Evolutionary conservation across 2,888 invertebrate species (phyloP), one percentile per base, ranked within the genome.

Genomic region (Eristalis intricaria): DNA sequence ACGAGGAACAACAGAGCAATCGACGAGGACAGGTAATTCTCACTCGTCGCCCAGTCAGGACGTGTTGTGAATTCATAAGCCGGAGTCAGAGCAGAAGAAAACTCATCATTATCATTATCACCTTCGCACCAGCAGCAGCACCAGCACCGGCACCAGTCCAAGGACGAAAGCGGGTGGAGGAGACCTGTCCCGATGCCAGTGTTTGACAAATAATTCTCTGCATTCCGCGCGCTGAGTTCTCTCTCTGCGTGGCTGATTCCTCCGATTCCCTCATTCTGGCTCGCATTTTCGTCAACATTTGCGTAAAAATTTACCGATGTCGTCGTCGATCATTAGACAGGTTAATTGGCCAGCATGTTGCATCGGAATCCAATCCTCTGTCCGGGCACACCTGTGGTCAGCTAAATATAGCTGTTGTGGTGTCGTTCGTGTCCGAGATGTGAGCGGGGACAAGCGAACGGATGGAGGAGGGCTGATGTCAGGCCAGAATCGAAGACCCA

Each of bases 321-420:
- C 78, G 84, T 84, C 84, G 89, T 88, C 88, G 89, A 89, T 89
- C 88, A 89, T 89, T 89, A 89, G 89, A 89, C 89, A 89, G 89
- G 88, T 89, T 89, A 89, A 89, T 89, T 89, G 89, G 88, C 89
- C 84, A 90, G 91, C 91, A 91, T 91, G 91, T 91, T 91, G 91
- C 90, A 91, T 86, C 80, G 86, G 80, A 91, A 91, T 91, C 91
- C 91, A 90, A 91, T 91, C 90, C 89, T 90, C 90, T 89, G 23
- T 29, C 60, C 40, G 79, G 84, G 84, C 87, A 87, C 87, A 87
- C 87, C 87, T 87, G 87, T 87, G 87, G 84, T 87, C 84, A 84
- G 84, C 87, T 80, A 87, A 87, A 87, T 87, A 87, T 87, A 87
- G 87, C 87, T 87, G 87, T 87, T 87, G 76, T 84, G 79, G 78